phyloP scores from a whole-genome alignment of 2,888 invertebrate genomes.

The Actias luna region DNA sequence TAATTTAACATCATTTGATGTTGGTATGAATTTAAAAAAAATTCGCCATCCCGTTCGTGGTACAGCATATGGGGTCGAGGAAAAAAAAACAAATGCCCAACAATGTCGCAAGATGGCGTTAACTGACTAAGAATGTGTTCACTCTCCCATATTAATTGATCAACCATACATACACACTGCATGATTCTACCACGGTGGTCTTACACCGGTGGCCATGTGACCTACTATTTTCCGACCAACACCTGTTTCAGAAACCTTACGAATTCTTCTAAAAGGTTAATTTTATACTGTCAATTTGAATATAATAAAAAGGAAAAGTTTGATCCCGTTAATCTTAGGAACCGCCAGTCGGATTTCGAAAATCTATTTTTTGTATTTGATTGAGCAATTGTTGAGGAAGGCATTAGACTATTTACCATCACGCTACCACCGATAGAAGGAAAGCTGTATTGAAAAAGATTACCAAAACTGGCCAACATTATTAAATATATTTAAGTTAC shows the following conservation, averaged over 20 bases:
- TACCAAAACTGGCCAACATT: too few relatives aligned
- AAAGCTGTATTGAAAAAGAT: too few relatives aligned
- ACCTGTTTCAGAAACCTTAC: conserved; percentile 20
- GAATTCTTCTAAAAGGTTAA: neutral
- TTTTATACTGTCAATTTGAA: too few relatives aligned
- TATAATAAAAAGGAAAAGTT: too few relatives aligned
- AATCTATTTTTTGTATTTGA: too few relatives aligned
- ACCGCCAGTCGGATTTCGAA: too few relatives aligned
- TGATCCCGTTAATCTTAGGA: too few relatives aligned
- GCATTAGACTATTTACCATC: too few relatives aligned
- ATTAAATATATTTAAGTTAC: too few relatives aligned
- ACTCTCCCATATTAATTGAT: conserved; percentile 36
- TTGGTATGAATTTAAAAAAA: neutral
- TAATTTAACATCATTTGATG: neutral
- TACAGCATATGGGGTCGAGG: neutral
- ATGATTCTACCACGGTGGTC: conserved; percentile 30
- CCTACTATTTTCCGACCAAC: conserved; percentile 25
- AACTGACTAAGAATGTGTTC: conserved; percentile 28
- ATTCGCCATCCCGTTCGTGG: neutral
- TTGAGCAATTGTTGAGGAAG: too few relatives aligned
- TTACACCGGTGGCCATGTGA: conserved; percentile 31
- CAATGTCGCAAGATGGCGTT: conserved; percentile 26
- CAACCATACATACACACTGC: conserved; percentile 9
- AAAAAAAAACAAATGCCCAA: neutral
- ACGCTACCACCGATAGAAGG: too few relatives aligned